Evolutionary conservation across 2,888 invertebrate species (phyloP), one percentile per base, ranked within the genome.

Genomic region (Trichogramma dendrolimi): DNA sequence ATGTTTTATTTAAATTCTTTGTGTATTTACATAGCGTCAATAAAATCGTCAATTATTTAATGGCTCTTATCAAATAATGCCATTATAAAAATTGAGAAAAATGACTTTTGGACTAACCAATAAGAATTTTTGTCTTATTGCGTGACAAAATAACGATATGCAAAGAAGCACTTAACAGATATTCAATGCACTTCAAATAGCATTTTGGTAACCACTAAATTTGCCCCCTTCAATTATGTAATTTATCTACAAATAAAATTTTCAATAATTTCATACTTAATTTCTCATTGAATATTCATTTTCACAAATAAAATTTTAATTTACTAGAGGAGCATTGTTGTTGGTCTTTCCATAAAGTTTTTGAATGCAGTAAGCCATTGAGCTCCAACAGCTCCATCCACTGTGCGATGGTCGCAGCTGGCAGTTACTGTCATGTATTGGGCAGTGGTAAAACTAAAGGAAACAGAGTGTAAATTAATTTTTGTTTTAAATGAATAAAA

Each of bases 311-410:
- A 54, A 38, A 27, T n/a, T 41, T 46, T 41, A n/a, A 57, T 68
- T 70, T 63, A 73, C 71, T 89, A 97, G 73, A 98, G 84, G 68
- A 99, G 87, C 91, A 99, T 99, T 67, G 90, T 89, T 69, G 90
- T 87, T 40, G 99, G 99, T 75, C 95, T 91, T 81, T 98, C 96
- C 68, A 99, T 81, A 76, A 87, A 89, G 65, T 87, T 87, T 71
- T 89, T 90, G 83, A 99, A 95, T 57, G 89, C 90, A 73, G 90
- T 85, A 75, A 99, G 85, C 96, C 96, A 99, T 77, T 90, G 87
- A 3, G 99, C 99, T 59, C 96, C 99, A 4, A 99, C 91, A 69
- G 98, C 98, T 55, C 99, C 99, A 80, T 99, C 98, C 6, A 99
- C 92, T 39, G 96, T 94, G 72, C 99, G 85, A 80, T 99, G 99